phyloP scores from a whole-genome alignment of 2,888 invertebrate genomes.

The Alloplasta piceator region DNA sequence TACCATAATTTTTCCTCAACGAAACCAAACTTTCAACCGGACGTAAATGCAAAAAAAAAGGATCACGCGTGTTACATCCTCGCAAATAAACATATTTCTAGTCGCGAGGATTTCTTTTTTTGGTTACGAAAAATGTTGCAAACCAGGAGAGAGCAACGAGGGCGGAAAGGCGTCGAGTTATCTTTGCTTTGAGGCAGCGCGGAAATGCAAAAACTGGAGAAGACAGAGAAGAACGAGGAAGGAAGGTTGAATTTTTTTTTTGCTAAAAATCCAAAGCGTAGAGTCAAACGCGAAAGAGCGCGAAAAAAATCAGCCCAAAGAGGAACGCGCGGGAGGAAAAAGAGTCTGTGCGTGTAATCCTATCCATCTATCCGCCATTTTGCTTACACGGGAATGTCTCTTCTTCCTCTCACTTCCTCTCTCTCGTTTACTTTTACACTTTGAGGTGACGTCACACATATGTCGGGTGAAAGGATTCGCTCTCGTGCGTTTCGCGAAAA shows the following conservation, averaged over 20 bases:
- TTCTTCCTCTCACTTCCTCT: no score
- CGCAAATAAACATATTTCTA: no score
- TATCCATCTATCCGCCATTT: constrained; percentile 43
- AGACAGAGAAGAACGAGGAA: constrained; percentile 18
- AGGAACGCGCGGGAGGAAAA: background rate
- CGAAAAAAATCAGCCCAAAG: constrained; percentile 42
- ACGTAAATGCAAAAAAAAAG: no score
- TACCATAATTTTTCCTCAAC: no score
- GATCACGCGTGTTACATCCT: no score
- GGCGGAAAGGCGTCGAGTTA: constrained; percentile 54
- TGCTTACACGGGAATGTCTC: constrained; percentile 14
- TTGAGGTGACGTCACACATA: constrained; percentile 3
- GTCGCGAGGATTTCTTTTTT: no score
- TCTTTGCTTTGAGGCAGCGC: constrained; percentile 51
- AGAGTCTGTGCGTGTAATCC: constrained; percentile 14
- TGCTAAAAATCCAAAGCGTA: constrained; percentile 18
- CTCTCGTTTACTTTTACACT: background rate
- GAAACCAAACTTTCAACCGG: no score
- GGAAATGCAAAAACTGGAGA: constrained; percentile 29
- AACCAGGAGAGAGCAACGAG: constrained; percentile 1
- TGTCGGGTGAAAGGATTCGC: constrained; percentile 49
- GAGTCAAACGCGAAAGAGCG: constrained; percentile 63
- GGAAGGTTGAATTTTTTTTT: background rate
- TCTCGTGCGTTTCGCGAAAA: constrained; percentile 33
- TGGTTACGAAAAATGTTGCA: constrained; percentile 4